phyloP scores from a whole-genome alignment of 1,140 invertebrate species.

The Vanessa atalanta region DNA sequence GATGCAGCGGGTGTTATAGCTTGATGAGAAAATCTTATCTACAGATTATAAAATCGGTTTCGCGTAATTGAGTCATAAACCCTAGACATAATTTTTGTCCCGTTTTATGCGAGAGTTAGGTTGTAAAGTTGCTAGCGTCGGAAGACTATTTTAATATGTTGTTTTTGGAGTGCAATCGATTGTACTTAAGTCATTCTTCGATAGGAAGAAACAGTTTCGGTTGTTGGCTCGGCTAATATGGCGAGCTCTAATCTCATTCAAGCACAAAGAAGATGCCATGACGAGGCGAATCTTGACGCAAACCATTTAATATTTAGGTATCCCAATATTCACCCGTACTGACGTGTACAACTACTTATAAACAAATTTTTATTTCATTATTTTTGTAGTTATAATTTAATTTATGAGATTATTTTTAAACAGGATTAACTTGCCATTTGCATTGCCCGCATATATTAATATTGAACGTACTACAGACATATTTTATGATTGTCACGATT shows the following conservation, averaged over 20 bases:
- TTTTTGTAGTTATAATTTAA: slow-evolving; percentile 19
- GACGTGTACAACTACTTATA: slow-evolving; percentile 42
- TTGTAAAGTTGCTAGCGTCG: neutral
- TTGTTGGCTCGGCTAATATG: slow-evolving; percentile 66
- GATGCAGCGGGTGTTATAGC: slow-evolving; percentile 66
- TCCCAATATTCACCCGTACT: slow-evolving; percentile 66
- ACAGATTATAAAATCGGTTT: slow-evolving; percentile 76
- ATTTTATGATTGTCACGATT: slow-evolving; percentile 34
- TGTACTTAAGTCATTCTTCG: slow-evolving; percentile 43
- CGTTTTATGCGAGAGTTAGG: slow-evolving; percentile 24
- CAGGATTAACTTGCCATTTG: slow-evolving; percentile 26
- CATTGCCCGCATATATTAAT: slow-evolving; percentile 18
- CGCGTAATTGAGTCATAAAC: slow-evolving; percentile 76
- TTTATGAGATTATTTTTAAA: slow-evolving; percentile 27
- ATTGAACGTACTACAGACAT: slow-evolving; percentile 19
- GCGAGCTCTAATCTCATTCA: slow-evolving; percentile 69
- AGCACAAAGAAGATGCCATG: slow-evolving; percentile 76
- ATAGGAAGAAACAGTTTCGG: slow-evolving; percentile 55
- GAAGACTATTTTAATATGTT: slow-evolving; percentile 7
- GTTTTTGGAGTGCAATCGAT: slow-evolving; percentile 37
- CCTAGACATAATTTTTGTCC: slow-evolving; percentile 49
- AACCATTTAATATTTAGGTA: slow-evolving; percentile 79
- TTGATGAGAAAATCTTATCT: slow-evolving; percentile 76
- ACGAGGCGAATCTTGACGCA: slow-evolving; percentile 69
- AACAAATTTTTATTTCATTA: slow-evolving; percentile 18